Evolutionary conservation across 1,140 invertebrate genomes (phyloP), one percentile per base, ranked within the genome.

Genomic region (Berghia stephanieae): DNA sequence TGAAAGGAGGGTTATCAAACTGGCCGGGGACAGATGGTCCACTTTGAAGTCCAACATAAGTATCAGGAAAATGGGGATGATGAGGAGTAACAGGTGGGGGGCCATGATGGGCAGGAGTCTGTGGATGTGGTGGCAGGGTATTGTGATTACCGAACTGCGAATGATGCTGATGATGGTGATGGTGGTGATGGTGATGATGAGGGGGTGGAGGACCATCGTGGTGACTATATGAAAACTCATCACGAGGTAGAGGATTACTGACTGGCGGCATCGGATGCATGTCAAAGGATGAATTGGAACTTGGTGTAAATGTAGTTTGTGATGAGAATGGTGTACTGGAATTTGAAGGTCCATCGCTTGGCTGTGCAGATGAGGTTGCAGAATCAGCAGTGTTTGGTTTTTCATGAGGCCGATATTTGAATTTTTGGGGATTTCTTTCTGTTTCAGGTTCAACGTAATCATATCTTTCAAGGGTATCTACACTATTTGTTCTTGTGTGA

Each of bases 171-270:
- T 73, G 57, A 1, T 78, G 69, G 40, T 73, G 52, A 27, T 79
- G 78, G 63, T 71, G 74, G 67, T 78, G 77, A 77, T 49, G 44
- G 43, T 75, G 77, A 38, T 77, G 76, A 21, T 46, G 60, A 42
- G 69, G 34, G 1, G 75, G 66, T 10, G 67, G 70, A 36, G 57
- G 75, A 4, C 52, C 68, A 46, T 75, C 55, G 38, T 74, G 67
- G 44, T 67, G 70, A 43, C 71, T n/a, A n/a, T n/a, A n/a, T n/a
- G n/a, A n/a, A n/a, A n/a, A n/a, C n/a, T n/a, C n/a, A n/a, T n/a
- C n/a, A n/a, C n/a, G n/a, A n/a, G n/a, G n/a, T n/a, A n/a, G n/a
- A n/a, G n/a, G n/a, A n/a, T n/a, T n/a, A n/a, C n/a, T n/a, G n/a
- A n/a, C n/a, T n/a, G n/a, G n/a, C n/a, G n/a, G n/a, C n/a, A n/a